Evolutionary conservation across 2,888 invertebrate species (phyloP), one percentile per base, ranked within the genome.

Genomic region (Odontothrips loti): DNA sequence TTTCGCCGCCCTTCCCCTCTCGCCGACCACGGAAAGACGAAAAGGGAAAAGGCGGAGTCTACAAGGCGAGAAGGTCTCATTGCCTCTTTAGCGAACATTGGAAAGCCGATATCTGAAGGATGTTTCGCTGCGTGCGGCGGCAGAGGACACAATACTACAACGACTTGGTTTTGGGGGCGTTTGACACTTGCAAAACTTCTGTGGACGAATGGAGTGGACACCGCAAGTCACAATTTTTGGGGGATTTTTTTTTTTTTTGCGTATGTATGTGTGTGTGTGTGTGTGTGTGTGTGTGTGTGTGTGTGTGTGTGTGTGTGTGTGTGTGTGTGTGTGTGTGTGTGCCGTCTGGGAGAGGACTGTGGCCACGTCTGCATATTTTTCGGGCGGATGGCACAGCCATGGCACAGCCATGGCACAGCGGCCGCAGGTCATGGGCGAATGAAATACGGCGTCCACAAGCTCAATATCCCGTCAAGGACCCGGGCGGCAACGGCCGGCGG

Each of bases 401-500:
- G n/a, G n/a, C n/a, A n/a, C n/a, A 63, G 63, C 63, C 63, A n/a
- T n/a, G n/a, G 68, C 9, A 23, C 68, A 75, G 68, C 58, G 20
- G 27, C 68, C 3, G 68, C 34, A 43, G 58, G 58, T 58, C 58
- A 58, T 58, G 58, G 58, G 58, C 58, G 58, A 58, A 27, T 75
- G 68, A 75, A 75, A 75, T 75, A 75, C 68, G 68, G 27, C 68
- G 27, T 75, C 68, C 68, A 75, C 68, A 75, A 75, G 68, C 68
- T 27, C 68, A 75, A 75, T 75, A 75, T 75, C 68, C 23, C 68
- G 68, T 27, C 68, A 27, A 23, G 23, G 27, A 27, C 68, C 68
- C 34, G 34, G 34, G 34, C 34, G 6, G 34, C 34, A 6, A 6
- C 34, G 34, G 34, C 34, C 58, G 20, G 20, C 58, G 6, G 58